These are phyloP conservation scores for Stenopsyche tienmushanensis DNA, from an alignment of 1,140 invertebrate genomes.

Conservation along the genomic window DNA sequence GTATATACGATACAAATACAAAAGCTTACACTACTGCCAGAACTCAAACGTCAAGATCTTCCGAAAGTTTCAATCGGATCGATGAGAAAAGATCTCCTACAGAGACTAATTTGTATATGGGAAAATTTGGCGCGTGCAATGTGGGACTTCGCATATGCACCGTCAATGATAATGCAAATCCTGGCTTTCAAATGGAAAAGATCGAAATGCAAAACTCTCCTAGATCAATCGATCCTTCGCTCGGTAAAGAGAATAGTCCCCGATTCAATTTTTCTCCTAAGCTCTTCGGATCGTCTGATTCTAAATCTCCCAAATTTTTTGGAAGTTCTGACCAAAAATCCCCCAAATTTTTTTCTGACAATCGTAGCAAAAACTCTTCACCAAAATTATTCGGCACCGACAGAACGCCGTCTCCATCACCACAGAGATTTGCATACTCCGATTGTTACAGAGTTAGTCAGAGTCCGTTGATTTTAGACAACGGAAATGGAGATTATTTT, in stretches of 20 bases:
- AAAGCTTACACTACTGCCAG: no score
- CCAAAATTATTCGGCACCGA: slow-evolving; percentile 42
- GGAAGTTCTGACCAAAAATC: slow-evolving; percentile 51
- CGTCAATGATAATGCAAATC: slow-evolving; percentile 45
- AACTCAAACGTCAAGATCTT: background rate
- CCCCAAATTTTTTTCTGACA: slow-evolving; percentile 48
- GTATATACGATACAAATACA: background rate
- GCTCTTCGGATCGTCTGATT: slow-evolving; percentile 52
- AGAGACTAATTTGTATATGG: slow-evolving; percentile 20
- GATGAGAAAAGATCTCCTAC: background rate
- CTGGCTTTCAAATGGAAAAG: slow-evolving; percentile 47
- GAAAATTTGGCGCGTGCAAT: slow-evolving; percentile 51
- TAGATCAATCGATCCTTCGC: slow-evolving; percentile 44
- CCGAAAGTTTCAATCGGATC: background rate
- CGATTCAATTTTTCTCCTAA: slow-evolving; percentile 54
- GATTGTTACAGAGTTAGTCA: slow-evolving; percentile 23
- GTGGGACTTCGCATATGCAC: slow-evolving; percentile 52
- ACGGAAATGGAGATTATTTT: slow-evolving; percentile 25
- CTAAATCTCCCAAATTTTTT: slow-evolving; percentile 52
- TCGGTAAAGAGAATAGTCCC: slow-evolving; percentile 49
- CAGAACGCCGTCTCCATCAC: slow-evolving; percentile 51
- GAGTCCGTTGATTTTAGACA: slow-evolving; percentile 31
- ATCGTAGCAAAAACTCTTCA: slow-evolving; percentile 48
- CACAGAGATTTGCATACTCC: slow-evolving; percentile 47
- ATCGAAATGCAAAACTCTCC: slow-evolving; percentile 53